A percentile compares a stretch with the other conserved stretches of the same genome.
phyloP scores from a whole-genome alignment of 2,113 vertebrate species.

The Agapornis roseicollis region DNA sequence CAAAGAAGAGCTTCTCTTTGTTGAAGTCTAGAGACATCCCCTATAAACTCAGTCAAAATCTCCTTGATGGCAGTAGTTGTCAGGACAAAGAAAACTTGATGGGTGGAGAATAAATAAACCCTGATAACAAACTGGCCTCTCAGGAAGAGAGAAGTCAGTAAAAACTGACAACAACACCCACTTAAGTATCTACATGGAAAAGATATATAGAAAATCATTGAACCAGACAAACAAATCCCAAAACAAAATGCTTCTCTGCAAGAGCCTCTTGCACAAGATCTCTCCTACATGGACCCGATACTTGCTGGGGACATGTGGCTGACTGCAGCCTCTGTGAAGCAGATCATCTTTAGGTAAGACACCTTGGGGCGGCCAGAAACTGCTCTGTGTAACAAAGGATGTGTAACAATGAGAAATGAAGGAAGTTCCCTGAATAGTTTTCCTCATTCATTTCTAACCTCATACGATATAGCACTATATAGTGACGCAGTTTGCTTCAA shows the following conservation, averaged over 20 bases:
- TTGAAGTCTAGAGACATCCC: not conserved
- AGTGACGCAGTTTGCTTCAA: not conserved
- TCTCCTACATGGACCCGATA: not conserved
- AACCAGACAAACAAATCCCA: not conserved
- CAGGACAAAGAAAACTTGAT: not conserved
- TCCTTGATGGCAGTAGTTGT: not conserved
- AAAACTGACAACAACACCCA: not conserved
- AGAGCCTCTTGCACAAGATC: not conserved
- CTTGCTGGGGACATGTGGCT: rapidly evolving
- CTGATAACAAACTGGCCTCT: not conserved
- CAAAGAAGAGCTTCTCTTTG: not conserved
- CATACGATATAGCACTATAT: not conserved
- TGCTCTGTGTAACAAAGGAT: not conserved
- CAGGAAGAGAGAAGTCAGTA: not conserved
- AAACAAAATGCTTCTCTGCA: not conserved
- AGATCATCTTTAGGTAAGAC: rapidly evolving
- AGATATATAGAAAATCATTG: not conserved
- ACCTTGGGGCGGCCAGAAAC: not conserved
- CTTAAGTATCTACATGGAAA: rapidly evolving
- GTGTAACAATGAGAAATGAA: not conserved
- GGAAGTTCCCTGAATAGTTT: not conserved
- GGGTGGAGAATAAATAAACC: not conserved
- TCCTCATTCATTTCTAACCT: not conserved
- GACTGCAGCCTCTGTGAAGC: not conserved
- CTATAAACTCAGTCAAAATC: not conserved